Evolutionary conservation across 2,888 invertebrate genomes (phyloP).

Genomic region (Latrodectus elegans): DNA sequence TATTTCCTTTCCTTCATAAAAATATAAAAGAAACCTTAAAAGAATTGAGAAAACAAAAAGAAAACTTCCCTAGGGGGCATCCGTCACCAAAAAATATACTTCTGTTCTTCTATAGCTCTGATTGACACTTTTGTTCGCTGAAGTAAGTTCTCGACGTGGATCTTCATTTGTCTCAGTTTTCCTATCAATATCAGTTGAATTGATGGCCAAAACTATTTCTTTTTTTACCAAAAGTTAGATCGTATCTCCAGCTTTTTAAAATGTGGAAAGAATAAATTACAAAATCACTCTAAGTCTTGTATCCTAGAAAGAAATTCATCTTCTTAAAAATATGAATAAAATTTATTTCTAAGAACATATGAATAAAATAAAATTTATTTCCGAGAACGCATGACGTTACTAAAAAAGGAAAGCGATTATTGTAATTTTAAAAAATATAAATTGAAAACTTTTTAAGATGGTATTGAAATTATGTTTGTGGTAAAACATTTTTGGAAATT

Average conservation of each 20-base stretch:
- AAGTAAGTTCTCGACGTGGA: conserved; percentile 40
- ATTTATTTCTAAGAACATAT: too few relatives aligned
- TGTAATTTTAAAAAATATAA: too few relatives aligned
- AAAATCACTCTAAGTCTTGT: too few relatives aligned
- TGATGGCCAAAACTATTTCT: conserved; percentile 36
- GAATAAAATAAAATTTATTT: too few relatives aligned
- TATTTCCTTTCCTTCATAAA: conserved; percentile 59
- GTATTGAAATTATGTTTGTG: too few relatives aligned
- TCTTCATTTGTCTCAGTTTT: conserved; percentile 61
- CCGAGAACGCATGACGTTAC: too few relatives aligned
- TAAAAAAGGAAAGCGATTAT: too few relatives aligned
- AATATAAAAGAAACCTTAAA: conserved; percentile 52
- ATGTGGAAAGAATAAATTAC: too few relatives aligned
- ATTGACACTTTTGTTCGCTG: conserved; percentile 64
- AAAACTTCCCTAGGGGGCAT: conserved; percentile 21
- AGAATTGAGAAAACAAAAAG: conserved; percentile 21
- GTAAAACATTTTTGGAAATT: too few relatives aligned
- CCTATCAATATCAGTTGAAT: conserved; percentile 41
- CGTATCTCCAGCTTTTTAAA: not conserved
- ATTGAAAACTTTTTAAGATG: too few relatives aligned
- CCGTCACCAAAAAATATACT: conserved; percentile 32
- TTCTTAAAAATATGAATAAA: too few relatives aligned
- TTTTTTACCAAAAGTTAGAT: not conserved
- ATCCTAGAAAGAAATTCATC: too few relatives aligned
- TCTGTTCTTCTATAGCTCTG: conserved; percentile 27